Evolutionary conservation across 2,113 vertebrate species (phyloP), one percentile per base, ranked within the genome.

Genomic region (Oryzias curvinotus): DNA sequence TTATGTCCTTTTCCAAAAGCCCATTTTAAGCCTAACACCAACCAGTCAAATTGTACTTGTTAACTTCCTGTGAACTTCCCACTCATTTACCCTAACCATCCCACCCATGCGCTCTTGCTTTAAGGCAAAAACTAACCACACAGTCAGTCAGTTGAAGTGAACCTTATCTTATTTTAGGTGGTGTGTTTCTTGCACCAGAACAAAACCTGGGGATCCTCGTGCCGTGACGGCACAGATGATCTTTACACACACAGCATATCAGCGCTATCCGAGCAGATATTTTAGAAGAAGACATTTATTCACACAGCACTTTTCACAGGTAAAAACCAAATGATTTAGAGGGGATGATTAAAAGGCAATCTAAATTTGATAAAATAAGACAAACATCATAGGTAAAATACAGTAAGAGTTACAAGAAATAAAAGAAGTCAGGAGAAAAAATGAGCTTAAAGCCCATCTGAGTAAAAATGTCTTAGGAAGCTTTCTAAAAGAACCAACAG

Each of bases 51-150:
- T 42, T 52, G 62, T 14, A 41, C 7, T 7, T 5, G 36, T 53
- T 77, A 18, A 46, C 53, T 77, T 62, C 19, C 36, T 58, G 14
- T 59, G 7, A 55, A 63, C 19, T 59, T 71, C 65, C 64, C 4
- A 62, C 57, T 30, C 18, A 7, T 62, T 56, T 16, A 26, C n/a
- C 8, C 57, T 21, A 52, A 53, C n/a, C 52, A 53, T 55, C 55
- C 65, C 54, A 62, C 54, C 61, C 45, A 44, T 54, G 23, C 14
- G 17, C 13, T 18, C 3, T 55, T 54, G 47, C 42, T 44, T 15
- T 41, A 46, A 53, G 58, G n/a, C 36, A 58, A n/a, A 14, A 49
- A 23, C 15, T 36, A 44, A 68, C 28, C 30, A 49, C 30, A 44
- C 1, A 7, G 15, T 49, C 3, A 23, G 47, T 43, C 30, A 23